Conservation (phyloP, 64 coral and sea anemone species). For the Astreopora myriophthalma region DNA sequence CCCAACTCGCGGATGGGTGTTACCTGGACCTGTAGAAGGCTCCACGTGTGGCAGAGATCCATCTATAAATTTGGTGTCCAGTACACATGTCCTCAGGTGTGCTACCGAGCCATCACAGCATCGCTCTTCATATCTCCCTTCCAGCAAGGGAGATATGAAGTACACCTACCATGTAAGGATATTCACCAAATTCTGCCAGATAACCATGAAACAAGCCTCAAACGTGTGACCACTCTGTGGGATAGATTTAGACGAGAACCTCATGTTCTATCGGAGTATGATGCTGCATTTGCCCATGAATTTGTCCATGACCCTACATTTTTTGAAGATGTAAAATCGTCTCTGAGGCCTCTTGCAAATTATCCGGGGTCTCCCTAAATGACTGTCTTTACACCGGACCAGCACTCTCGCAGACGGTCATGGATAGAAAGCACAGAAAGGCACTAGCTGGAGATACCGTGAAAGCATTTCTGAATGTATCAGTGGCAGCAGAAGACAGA, state of each 20-base stretch:
- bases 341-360: conserved; percentile 32
- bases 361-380: conserved; percentile 3
- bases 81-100: conserved; percentile 31
- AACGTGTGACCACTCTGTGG: conserved; percentile 9
- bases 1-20: conserved; percentile 3
- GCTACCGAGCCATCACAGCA: neutral
- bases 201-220: conserved; percentile 43
- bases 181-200: conserved; percentile 31
- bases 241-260: conserved; percentile 27
- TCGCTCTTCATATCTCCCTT: neutral
- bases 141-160: conserved; percentile 38
- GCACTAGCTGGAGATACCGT: conserved; percentile 50
- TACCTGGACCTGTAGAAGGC: conserved; percentile 17
- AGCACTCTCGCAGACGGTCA: neutral
- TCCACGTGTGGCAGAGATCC: neutral
- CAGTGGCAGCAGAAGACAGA: conserved; percentile 1
- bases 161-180: conserved; percentile 61
- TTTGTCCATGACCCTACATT: too few species aligned
- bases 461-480: conserved; percentile 64
- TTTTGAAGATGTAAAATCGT: too few species aligned
- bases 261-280: conserved; percentile 48
- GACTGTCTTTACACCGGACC: conserved; percentile 34
- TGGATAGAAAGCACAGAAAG: conserved; percentile 49
- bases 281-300: too few species aligned
- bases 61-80: conserved; percentile 27